Evolutionary conservation across 2,888 invertebrate genomes (phyloP), one percentile per base, ranked within the genome.

Genomic region (Pterobdella sp.): DNA sequence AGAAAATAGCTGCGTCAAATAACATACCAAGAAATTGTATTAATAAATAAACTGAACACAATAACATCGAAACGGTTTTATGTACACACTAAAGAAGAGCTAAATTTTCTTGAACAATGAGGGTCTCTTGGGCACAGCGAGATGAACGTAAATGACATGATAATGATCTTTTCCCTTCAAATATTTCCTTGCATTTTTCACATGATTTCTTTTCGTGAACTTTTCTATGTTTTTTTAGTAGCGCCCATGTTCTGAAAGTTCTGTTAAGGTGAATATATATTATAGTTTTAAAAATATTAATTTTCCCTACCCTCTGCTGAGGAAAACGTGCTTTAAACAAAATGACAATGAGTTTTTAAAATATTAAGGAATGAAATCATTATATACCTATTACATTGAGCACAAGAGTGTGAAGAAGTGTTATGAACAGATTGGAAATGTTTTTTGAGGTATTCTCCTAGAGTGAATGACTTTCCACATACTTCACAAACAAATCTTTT

Each of bases 391-490:
- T 14, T 22, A 26, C 60, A 56, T 3, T 14, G 4, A 26, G 7
- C 3, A 26, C 60, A 56, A 3, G 60, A 22, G 60, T 14, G n/a
- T 26, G 4, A 3, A 14, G n/a, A 14, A 7, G n/a, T 1, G 22
- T 49, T 26, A n/a, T 69, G 69, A 1, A 29, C 22, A 14, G 49
- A 37, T 0, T 29, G 34, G 32, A 42, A 14, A 52, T 63, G 71
- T 37, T 64, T 71, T 26, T 34, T n/a, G 26, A 63, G 56, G 60
- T 63, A 71, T n/a, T 71, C 60, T 4, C 35, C 35, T 36, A 71
- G 34, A 18, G 29, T 26, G 31, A 73, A 73, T 26, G 56, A 31
- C 64, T 63, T 73, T 0, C 69, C 69, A 69, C 69, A 73, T 0
- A 36, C 68, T 0, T 69, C 37, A 31, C 68, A 69, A 14, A 73